Evolutionary conservation across 2,888 invertebrate species (phyloP).

Genomic region (Aspidapion aeneum): DNA sequence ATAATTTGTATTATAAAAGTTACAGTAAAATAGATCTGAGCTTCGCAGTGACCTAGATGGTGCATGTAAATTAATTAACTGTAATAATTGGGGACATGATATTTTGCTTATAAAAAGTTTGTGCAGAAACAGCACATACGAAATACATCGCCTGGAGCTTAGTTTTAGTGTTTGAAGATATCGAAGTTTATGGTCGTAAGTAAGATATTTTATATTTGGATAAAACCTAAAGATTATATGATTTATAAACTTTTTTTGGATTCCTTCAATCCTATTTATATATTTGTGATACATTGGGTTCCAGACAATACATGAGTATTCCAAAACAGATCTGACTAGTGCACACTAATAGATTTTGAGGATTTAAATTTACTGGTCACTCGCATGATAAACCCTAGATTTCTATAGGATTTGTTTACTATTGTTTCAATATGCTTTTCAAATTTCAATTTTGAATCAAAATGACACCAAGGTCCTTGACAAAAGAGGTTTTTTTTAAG

Average conservation of each 20-base stretch:
- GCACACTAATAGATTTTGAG: neutral
- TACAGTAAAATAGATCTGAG: neutral
- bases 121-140: neutral
- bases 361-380: neutral
- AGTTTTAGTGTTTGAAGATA: neutral
- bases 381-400: neutral
- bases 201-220: neutral
- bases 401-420: neutral
- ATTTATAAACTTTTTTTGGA: neutral
- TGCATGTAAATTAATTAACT: neutral
- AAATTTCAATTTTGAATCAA: neutral
- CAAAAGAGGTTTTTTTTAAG: neutral
- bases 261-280: neutral
- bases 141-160: neutral
- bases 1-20: neutral
- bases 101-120: neutral
- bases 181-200: neutral
- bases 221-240: neutral
- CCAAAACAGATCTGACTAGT: neutral
- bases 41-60: neutral
- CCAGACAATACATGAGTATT: neutral
- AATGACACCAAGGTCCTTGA: neutral
- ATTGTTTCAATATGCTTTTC: neutral
- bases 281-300: neutral
- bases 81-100: neutral